A percentile compares a stretch with the other conserved stretches of the same genome.
phyloP scores from a whole-genome alignment of 2,113 vertebrate species.

The Vulpes lagopus region DNA sequence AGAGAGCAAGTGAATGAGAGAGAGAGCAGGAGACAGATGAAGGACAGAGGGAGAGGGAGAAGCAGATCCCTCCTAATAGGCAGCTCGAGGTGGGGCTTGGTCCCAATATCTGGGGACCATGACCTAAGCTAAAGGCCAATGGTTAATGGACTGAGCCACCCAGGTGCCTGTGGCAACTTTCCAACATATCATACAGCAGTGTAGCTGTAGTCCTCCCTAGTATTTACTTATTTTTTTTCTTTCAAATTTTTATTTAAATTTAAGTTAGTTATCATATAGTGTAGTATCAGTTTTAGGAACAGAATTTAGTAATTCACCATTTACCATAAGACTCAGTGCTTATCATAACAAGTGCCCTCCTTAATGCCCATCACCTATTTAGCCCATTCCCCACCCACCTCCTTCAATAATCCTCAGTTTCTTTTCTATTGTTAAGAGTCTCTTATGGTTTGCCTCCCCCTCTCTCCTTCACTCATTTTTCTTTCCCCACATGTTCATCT shows the following conservation, averaged over 20 bases:
- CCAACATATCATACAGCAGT: not conserved
- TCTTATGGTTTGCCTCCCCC: not conserved
- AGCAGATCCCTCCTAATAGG: no score
- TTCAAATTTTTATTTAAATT: not conserved
- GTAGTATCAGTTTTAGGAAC: not conserved
- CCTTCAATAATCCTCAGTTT: not conserved
- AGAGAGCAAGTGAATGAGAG: no score
- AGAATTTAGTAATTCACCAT: not conserved
- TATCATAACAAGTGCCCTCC: not conserved
- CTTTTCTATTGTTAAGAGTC: not conserved
- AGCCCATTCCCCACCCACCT: not conserved
- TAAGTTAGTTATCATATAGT: not conserved
- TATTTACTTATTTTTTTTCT: not conserved
- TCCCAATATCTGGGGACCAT: no score
- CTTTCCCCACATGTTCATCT: no score
- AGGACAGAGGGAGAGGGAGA: no score
- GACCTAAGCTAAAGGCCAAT: no score
- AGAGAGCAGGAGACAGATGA: no score
- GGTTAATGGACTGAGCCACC: no score
- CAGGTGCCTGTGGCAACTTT: not conserved
- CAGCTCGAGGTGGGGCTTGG: no score
- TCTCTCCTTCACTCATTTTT: not conserved
- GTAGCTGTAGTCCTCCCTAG: not conserved
- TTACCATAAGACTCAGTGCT: not conserved
- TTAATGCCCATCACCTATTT: not conserved